Base-by-base conservation (phyloP, 2,888 invertebrate species). In the Caenorhabditis wallacei region DNA sequence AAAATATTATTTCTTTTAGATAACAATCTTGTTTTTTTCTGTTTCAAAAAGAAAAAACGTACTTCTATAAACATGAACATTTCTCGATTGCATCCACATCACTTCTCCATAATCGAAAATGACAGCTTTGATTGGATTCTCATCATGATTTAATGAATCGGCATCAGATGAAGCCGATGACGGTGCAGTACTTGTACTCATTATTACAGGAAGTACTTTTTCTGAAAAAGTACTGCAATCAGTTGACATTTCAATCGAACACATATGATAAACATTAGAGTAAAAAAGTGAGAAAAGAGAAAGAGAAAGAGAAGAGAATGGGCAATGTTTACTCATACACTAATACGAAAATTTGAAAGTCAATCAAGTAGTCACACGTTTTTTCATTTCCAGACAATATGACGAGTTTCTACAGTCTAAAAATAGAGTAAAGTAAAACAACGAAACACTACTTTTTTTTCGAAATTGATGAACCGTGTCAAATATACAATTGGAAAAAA, bases 61-160 rank as follows among this genome's bases (percentile, higher is more conserved):
- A 84, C 84, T 79, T 71, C 69, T 57, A 53, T 80, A 84, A 18
- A 84, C 84, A 63, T 84, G 84, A n/a, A 84, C 80, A 74, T 84
- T 84, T 37, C 84, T 46, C 35, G 84, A 84, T 59, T 84, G 84
- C 75, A 84, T 75, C 84, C 84, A 84, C 57, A 84, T 46, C 10
- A 84, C 84, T 40, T 84, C 84, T 53, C 84, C 84, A 48, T 84
- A 84, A 56, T 84, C 84, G 48, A 84, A 84, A 26, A 84, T 84
- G 30, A 84, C 80, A 18, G 76, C 84, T 46, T 84, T 84, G 20
- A 80, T 80, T 18, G 83, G 83, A 48, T 83, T 74, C 53, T 74
- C 79, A 59, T 83, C 68, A 18, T 66, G 57, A 54, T 69, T 76
- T 51, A 82, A n/a, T 22, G 82, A 82, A 30, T 82, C 82, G n/a